phyloP scores from a whole-genome alignment of 2,113 vertebrate species.

The Trichomycterus rosablanca region DNA sequence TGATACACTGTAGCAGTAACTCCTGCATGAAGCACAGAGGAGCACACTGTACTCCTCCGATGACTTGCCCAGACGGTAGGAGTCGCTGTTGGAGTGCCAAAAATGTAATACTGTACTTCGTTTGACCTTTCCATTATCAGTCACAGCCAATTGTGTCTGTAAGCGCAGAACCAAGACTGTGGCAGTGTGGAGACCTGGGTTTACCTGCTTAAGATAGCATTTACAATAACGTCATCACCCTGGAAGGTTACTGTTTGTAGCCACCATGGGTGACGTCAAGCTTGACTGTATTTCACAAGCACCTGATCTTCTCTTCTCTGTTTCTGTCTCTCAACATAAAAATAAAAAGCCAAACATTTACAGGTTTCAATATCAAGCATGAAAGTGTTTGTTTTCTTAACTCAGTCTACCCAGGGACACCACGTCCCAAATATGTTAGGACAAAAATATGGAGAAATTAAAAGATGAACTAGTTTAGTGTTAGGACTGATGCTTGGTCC shows the following conservation, averaged over 20 bases:
- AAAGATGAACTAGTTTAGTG: slow-evolving; percentile 11
- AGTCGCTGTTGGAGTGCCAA: no score
- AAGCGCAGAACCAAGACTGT: no score
- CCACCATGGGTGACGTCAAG: background rate
- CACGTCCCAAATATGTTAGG: slow-evolving; percentile 37
- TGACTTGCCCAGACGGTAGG: no score
- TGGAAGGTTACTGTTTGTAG: no score
- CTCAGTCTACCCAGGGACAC: slow-evolving; percentile 28
- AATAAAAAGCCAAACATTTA: background rate
- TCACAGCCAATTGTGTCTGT: no score
- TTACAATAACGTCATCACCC: background rate
- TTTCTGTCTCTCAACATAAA: slow-evolving; percentile 1
- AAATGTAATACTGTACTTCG: no score
- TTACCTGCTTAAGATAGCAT: no score
- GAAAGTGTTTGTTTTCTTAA: background rate
- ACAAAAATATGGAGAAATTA: background rate
- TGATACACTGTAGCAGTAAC: background rate
- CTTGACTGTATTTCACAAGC: background rate
- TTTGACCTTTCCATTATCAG: no score
- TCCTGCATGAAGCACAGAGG: background rate
- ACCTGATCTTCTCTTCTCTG: background rate
- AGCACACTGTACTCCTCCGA: no score
- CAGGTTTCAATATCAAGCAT: background rate
- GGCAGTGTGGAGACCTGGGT: no score
- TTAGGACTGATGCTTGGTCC: slow-evolving; percentile 5